Conservation (phyloP, 2,113 vertebrate genomes). For the Barnardius zonarius region DNA sequence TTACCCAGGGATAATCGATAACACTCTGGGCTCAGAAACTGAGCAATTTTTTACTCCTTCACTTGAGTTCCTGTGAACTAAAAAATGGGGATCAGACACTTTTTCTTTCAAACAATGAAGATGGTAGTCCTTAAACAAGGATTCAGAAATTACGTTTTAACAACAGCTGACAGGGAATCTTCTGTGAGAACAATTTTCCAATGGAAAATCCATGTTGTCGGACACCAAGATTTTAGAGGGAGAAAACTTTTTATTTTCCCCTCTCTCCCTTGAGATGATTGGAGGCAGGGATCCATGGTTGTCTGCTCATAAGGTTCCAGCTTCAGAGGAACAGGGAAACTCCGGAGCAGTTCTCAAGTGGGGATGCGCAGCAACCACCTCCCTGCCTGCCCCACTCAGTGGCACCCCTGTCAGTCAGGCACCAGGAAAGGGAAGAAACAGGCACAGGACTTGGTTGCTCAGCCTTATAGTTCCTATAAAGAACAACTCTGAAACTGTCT, state of each 20-base stretch:
- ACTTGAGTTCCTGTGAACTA: not conserved
- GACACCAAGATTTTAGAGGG: not conserved
- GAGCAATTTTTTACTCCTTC: not conserved
- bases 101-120: not conserved
- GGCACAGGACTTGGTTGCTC: not conserved
- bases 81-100: not conserved
- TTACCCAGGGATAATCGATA: not conserved
- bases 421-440: not conserved
- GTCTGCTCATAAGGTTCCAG: not conserved
- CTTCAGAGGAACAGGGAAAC: not conserved
- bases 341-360: not conserved
- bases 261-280: not conserved
- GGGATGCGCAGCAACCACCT: not conserved
- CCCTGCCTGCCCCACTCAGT: not conserved
- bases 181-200: not conserved
- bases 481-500: not conserved
- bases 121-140: not conserved
- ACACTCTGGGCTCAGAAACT: not conserved
- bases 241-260: not conserved
- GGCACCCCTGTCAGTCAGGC: not conserved
- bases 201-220: not conserved
- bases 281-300: not conserved
- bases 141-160: not conserved
- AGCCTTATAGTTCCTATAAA: not conserved
- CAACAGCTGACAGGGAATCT: not conserved